Evolutionary conservation across 2,797 vertebrate species (phyloP).

Genomic region (Peromyscus nudipes): DNA sequence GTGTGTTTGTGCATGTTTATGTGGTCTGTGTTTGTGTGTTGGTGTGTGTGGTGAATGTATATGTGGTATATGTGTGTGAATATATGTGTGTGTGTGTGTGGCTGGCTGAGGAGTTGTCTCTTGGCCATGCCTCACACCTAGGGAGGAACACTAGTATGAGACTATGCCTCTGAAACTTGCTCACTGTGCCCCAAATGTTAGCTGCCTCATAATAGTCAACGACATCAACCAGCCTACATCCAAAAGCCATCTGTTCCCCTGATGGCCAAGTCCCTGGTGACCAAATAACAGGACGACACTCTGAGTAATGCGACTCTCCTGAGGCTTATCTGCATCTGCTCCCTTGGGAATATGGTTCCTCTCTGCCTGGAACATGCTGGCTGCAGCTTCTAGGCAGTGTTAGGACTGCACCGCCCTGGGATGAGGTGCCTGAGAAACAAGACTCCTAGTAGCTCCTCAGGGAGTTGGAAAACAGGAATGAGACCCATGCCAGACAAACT

Average conservation of each 20-base stretch:
- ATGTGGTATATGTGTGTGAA: background rate
- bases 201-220: slow-evolving; percentile 48
- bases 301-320: background rate
- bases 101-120: slow-evolving; percentile 21
- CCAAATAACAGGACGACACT: background rate
- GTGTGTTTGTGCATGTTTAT: background rate
- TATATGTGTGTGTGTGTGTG: background rate
- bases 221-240: background rate
- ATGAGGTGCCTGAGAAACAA: background rate
- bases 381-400: background rate
- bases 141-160: background rate
- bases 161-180: background rate
- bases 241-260: slow-evolving; percentile 1
- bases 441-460: background rate
- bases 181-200: background rate
- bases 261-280: background rate
- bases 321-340: background rate
- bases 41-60: background rate
- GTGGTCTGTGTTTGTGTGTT: background rate
- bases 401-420: background rate
- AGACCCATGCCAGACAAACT: background rate
- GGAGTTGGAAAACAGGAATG: background rate
- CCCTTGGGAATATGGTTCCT: background rate
- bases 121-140: background rate
- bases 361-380: background rate